Evolutionary conservation across 2,113 vertebrate species (phyloP).

Genomic region (Orcinus orca): DNA sequence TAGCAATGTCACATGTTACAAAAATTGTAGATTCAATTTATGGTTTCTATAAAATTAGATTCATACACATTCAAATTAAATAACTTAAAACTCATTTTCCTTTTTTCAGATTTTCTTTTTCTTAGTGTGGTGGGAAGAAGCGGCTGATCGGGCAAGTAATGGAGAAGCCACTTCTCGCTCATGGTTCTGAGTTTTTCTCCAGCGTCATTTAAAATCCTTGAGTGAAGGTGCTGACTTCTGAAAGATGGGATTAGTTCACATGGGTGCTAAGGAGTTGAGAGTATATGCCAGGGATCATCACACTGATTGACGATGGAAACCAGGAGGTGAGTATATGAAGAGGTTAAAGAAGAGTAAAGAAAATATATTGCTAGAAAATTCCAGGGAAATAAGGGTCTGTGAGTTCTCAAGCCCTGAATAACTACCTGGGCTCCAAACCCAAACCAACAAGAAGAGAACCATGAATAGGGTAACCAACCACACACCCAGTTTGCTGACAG

Average conservation of each 20-base stretch:
- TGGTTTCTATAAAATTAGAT: neutral
- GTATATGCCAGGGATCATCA: neutral
- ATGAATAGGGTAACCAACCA: neutral
- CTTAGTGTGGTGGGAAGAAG: neutral
- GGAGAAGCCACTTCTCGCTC: neutral
- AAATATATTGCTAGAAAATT: neutral
- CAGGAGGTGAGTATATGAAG: neutral
- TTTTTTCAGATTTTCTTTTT: constrained; percentile 20
- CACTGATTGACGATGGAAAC: neutral
- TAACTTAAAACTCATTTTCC: neutral
- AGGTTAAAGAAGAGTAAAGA: neutral
- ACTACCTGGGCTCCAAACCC: neutral
- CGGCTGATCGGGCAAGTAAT: neutral
- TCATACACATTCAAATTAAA: neutral
- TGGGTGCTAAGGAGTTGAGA: neutral
- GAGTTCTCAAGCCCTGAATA: neutral
- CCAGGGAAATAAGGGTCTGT: neutral
- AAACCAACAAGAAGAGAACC: neutral
- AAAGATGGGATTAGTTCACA: neutral
- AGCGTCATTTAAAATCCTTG: neutral
- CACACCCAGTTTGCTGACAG: neutral
- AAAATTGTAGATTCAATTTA: neutral
- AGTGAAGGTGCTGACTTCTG: neutral
- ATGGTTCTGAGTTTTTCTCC: neutral
- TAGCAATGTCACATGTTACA: neutral